Evolutionary conservation across 2,888 invertebrate genomes (phyloP).

Genomic region (Mesorhabditis spiculigera): DNA sequence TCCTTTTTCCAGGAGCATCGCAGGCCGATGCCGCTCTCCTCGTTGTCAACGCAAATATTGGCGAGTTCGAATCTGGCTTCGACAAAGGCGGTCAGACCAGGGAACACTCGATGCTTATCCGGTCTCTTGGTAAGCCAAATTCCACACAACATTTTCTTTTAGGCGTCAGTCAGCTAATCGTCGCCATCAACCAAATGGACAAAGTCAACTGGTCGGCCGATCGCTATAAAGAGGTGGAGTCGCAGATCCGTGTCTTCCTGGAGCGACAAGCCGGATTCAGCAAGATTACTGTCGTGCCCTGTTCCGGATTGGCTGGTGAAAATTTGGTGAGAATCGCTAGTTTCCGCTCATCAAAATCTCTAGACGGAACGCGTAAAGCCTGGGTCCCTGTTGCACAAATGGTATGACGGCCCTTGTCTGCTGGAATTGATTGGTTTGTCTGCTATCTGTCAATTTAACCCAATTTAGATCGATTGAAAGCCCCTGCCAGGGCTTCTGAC

Average conservation of each 20-base stretch:
- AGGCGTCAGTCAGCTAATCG: constrained; percentile 88
- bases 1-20: constrained; percentile 72
- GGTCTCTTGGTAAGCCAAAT: constrained; percentile 68
- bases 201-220: constrained; percentile 87
- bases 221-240: constrained; percentile 79
- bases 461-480: constrained; percentile 24
- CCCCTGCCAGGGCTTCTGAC: constrained; percentile 64
- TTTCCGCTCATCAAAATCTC: constrained; percentile 58
- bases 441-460: constrained; percentile 6
- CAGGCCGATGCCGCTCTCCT: constrained; percentile 95
- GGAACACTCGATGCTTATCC: constrained; percentile 89
- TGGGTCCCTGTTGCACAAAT: constrained; percentile 65
- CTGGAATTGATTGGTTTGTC: constrained; percentile 76
- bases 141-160: constrained; percentile 48
- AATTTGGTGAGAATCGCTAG: constrained; percentile 70
- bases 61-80: constrained; percentile 98
- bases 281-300: constrained; percentile 75
- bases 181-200: constrained; percentile 94
- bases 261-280: constrained; percentile 48
- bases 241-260: constrained; percentile 41
- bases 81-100: constrained; percentile 95
- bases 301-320: constrained; percentile 91
- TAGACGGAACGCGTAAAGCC: neutral
- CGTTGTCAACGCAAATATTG: constrained; percentile 85
- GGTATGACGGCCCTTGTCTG: constrained; percentile 81